These are phyloP conservation scores for Caenorhabditis imperialis DNA, from an alignment of 2,888 invertebrate genomes.

Conservation along the genomic window DNA sequence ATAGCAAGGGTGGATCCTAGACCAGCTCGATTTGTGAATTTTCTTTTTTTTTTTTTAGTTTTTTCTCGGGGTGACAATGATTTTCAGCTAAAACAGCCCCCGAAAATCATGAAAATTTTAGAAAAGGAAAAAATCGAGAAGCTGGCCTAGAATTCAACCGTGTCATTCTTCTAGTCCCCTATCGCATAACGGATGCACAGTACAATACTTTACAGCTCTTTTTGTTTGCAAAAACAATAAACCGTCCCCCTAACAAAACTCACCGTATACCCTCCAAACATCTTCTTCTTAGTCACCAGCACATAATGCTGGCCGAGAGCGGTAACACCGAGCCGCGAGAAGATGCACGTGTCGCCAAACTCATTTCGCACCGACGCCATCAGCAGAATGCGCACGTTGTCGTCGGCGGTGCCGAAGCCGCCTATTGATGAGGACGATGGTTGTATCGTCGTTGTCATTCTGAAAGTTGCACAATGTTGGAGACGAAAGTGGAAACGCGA, in stretches of 20 bases:
- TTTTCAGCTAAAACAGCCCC: no score
- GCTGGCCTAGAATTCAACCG: no score
- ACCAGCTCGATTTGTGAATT: no score
- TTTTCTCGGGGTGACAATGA: no score
- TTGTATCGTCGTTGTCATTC: conserved; percentile 17
- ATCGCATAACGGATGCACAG: no score
- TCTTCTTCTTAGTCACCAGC: conserved; percentile 51
- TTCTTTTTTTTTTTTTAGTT: no score
- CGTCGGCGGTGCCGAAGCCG: conserved; percentile 35
- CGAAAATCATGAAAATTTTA: no score
- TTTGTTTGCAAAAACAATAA: background rate
- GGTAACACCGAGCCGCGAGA: conserved; percentile 53
- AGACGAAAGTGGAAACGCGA: background rate
- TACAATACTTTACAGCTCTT: no score
- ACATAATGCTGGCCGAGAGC: conserved; percentile 61
- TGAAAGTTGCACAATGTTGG: background rate
- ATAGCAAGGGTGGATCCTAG: no score
- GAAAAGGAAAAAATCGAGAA: no score
- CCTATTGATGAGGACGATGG: conserved; percentile 33
- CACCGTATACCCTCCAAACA: conserved; percentile 60
- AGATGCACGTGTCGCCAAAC: conserved; percentile 46
- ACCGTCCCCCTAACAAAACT: background rate
- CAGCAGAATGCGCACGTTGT: conserved; percentile 45
- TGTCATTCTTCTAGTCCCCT: no score
- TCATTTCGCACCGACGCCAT: conserved; percentile 52